Evolutionary conservation across 2,113 vertebrate genomes (phyloP).

Genomic region (Lepisosteus oculatus): DNA sequence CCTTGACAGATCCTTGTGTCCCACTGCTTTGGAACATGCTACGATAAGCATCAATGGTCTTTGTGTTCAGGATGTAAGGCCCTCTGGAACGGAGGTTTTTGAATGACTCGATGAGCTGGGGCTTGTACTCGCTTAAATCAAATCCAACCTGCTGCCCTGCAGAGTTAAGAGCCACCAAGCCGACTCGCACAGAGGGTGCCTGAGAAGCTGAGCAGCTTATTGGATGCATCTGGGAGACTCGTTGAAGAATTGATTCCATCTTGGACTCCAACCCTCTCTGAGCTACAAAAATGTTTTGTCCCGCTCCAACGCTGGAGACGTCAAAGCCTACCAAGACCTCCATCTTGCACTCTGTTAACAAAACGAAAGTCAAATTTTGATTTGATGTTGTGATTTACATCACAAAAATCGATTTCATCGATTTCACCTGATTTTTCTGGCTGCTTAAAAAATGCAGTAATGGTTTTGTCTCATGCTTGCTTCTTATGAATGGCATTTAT

Average conservation of each 20-base stretch:
- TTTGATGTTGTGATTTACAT: no score
- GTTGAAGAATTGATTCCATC: slow-evolving; percentile 70
- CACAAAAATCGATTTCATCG: no score
- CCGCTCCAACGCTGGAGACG: slow-evolving; percentile 49
- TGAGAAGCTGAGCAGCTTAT: slow-evolving; percentile 80
- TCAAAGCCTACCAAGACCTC: slow-evolving; percentile 93
- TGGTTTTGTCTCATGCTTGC: no score
- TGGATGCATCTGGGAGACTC: slow-evolving; percentile 75
- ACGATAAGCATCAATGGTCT: slow-evolving; percentile 75
- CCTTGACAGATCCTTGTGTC: slow-evolving; percentile 68
- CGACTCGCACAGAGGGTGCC: slow-evolving; percentile 70
- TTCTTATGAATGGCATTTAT: no score
- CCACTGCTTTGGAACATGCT: slow-evolving; percentile 67
- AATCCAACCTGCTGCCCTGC: slow-evolving; percentile 67
- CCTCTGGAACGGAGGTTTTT: slow-evolving; percentile 65
- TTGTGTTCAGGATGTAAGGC: slow-evolving; percentile 72
- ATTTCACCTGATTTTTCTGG: no score
- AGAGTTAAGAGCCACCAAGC: slow-evolving; percentile 68
- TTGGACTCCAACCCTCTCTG: slow-evolving; percentile 79
- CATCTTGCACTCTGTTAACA: slow-evolving; percentile 75
- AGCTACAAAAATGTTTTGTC: slow-evolving; percentile 73
- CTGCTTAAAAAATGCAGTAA: no score
- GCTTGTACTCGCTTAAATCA: slow-evolving; percentile 73
- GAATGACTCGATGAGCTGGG: slow-evolving; percentile 71
- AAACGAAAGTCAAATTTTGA: background rate